Base-by-base conservation (phyloP, 1,140 invertebrate species). In the Apis cerana region DNA sequence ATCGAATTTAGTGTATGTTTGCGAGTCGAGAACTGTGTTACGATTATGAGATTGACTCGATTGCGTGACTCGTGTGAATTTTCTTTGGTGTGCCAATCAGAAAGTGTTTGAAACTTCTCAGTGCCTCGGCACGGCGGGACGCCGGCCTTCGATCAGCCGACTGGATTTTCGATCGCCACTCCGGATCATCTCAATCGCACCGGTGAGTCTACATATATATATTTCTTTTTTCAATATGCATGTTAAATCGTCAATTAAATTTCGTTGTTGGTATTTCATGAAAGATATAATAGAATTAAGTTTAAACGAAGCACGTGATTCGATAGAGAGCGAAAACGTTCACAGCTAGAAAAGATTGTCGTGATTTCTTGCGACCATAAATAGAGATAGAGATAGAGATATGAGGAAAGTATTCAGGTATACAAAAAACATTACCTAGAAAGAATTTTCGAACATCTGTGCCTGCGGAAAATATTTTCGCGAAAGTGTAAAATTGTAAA, bases 141-240 rank as follows among this genome's bases (percentile, higher is more conserved):
- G 89, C 88, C 89, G 88, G 89, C 85, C 67, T 70, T 83, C 89
- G 81, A 83, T 89, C 82, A 69, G 77, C 82, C 84, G 75, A 88
- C 85, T 88, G 88, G 83, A 89, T 90, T 90, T 87, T 88, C 79
- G 84, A 88, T 88, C 67, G 80, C 61, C 61, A 72, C 80, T 74
- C 62, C 65, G 58, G 83, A 80, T 81, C 80, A 64, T 65, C 79
- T 50, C 48, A 21, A 82, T 78, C 75, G 52, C 43, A 54, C 79
- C 83, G 82, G 75, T 77, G 75, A 89, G 70, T 85, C 69, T 67
- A 54, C 8, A 48, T n/a, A 78, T 50, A 54, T 52, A 15, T 27
- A 27, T 27, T 15, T 19, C 21, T 15, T 54, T 56, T 33, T 1
- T 21, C 12, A 33, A 43, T 48, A 1, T 48, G 9, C 19, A n/a